Evolutionary conservation across 2,113 vertebrate species (phyloP), one percentile per base, ranked within the genome.

Genomic region (Talpa occidentalis): DNA sequence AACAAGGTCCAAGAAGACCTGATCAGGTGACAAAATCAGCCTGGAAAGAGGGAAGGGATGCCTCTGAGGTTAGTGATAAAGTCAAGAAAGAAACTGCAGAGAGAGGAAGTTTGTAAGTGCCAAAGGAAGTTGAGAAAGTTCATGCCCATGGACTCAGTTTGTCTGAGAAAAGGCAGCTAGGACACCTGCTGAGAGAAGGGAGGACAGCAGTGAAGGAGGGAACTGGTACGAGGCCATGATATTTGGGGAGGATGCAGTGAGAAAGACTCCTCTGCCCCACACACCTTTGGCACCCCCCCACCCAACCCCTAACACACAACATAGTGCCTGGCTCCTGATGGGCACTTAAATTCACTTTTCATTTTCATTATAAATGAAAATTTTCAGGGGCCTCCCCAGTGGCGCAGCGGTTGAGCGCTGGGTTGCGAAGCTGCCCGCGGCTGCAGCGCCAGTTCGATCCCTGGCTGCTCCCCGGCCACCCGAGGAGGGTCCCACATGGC

Each of bases 151-250:
- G 47, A 52, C 70, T 78, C 62, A 21, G 19, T 66, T 64, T 62
- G n/a, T n/a, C 90, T 90, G 66, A 90, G 56, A 79, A 72, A 64
- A 73, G 24, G 19, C 60, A 77, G 69, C n/a, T n/a, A 84, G 49
- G 24, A 5, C 30, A 30, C n/a, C 22, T 62, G 42, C 78, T 69
- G 60, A 73, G 32, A 77, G 47, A 35, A 52, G 30, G 28, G 17
- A 22, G 24, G 15, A 6, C 42, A 54, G 16, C 10, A 28, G 17
- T 24, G 35, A 62, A 59, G 59, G 35, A 77, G 32, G 19, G 2
- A 12, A 15, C 30, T 59, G 11, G 59, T 15, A 21, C 78, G 4
- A 66, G 6, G 10, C n/a, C 19, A 14, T 64, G 35, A 30, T 62
- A 70, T 54, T 47, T 80, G 44, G 5, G 32, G 32, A 76, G 62